Percentiles rank a stretch among this genome's conserved stretches.
These are phyloP conservation scores for Pseudopleuronectes americanus DNA, from an alignment of 2,797 vertebrate genomes.

Conservation along the genomic window DNA sequence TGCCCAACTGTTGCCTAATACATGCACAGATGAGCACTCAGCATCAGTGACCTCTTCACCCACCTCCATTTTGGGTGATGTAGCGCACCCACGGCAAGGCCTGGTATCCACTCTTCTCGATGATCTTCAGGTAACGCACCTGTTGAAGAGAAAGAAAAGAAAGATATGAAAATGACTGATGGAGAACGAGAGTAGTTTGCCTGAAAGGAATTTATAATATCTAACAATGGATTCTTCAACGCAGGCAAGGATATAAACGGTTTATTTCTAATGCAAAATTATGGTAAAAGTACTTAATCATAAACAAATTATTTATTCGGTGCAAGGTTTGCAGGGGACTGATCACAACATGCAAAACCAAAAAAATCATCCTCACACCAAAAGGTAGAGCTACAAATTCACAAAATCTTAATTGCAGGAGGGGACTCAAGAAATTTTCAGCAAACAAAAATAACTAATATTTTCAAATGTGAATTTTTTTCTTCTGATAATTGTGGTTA, in stretches of 20 bases:
- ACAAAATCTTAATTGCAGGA: not conserved
- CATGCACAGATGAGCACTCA: constrained; percentile 64
- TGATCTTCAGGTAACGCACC: constrained; percentile 98
- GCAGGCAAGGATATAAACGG: not conserved
- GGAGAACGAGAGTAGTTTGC: too few relatives aligned
- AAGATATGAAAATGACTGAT: not conserved
- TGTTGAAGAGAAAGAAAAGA: constrained; percentile 51
- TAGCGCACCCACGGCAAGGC: constrained; percentile 96
- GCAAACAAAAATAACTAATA: too few relatives aligned
- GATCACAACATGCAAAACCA: not conserved
- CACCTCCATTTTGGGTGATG: constrained; percentile 97
- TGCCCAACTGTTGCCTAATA: constrained; percentile 84
- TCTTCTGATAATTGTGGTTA: too few relatives aligned
- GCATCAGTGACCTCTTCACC: constrained; percentile 47
- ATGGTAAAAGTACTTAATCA: too few relatives aligned
- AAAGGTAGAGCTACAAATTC: too few relatives aligned
- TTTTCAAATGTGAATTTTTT: too few relatives aligned
- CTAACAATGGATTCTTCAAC: too few relatives aligned
- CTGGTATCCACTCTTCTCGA: constrained; percentile 97
- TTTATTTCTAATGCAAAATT: too few relatives aligned
- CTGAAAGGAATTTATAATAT: too few relatives aligned
- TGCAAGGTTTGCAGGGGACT: not conserved
- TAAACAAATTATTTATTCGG: not conserved
- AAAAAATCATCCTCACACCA: not conserved
- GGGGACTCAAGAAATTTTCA: not conserved